Conservation (phyloP, 2,113 vertebrate genomes). For the Numenius arquata region DNA sequence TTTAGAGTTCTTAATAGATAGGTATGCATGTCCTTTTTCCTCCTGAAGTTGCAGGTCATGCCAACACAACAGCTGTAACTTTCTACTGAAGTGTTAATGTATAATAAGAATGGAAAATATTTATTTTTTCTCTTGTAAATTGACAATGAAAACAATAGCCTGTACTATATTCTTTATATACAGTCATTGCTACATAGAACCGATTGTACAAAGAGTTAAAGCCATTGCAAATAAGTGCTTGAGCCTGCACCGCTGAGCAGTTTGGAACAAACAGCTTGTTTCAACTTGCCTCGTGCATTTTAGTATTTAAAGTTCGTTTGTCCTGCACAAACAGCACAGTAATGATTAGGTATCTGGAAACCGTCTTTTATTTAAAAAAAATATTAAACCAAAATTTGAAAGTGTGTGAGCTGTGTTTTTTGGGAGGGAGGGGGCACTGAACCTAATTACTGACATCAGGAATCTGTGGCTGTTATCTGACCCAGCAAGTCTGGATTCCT, state of each 20-base stretch:
- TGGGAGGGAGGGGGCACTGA: neutral
- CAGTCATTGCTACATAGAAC: slow-evolving; percentile 47
- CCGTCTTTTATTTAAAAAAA: slow-evolving; percentile 20
- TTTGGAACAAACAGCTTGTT: slow-evolving; percentile 8
- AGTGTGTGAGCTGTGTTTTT: neutral
- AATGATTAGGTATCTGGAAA: neutral
- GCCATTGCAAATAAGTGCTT: slow-evolving; percentile 37
- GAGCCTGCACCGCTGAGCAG: slow-evolving; percentile 47
- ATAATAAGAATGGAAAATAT: slow-evolving; percentile 68
- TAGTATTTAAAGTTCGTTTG: slow-evolving; percentile 13
- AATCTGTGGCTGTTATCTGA: neutral
- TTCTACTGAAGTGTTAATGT: slow-evolving; percentile 73
- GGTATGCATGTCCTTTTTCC: slow-evolving; percentile 55
- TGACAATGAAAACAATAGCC: slow-evolving; percentile 49
- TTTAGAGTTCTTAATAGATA: slow-evolving; percentile 38
- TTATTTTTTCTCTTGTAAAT: slow-evolving; percentile 74
- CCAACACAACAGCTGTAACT: slow-evolving; percentile 65
- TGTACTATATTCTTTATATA: slow-evolving; percentile 66
- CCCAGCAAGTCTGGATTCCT: neutral
- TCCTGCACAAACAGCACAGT: slow-evolving; percentile 29
- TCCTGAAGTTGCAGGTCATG: slow-evolving; percentile 48
- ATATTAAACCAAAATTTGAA: neutral
- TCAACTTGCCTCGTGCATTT: slow-evolving; percentile 18
- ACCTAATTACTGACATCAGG: neutral
- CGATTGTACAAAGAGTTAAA: slow-evolving; percentile 49